phyloP scores from a whole-genome alignment of 2,113 vertebrate species.

The Nesogale talazaci region DNA sequence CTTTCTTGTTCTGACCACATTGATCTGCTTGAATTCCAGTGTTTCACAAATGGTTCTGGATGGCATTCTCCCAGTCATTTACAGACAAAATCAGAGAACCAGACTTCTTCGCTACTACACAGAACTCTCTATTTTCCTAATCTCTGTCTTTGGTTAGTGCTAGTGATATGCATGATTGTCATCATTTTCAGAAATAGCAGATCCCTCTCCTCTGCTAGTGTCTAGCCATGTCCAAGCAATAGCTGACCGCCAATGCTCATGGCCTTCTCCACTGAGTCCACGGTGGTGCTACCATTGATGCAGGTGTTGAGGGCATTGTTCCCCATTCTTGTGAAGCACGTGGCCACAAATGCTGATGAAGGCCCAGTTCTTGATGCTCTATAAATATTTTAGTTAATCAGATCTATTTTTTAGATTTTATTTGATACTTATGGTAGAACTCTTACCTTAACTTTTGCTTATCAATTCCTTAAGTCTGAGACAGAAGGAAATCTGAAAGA shows the following conservation, averaged over 20 bases:
- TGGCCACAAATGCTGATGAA: background rate
- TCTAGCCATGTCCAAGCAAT: background rate
- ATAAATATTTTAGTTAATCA: background rate
- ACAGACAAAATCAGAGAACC: background rate
- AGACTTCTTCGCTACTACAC: background rate
- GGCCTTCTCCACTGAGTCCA: background rate
- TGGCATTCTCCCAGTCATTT: background rate
- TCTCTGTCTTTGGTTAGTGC: background rate
- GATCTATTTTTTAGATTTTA: conserved; percentile 11
- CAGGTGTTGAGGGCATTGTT: background rate
- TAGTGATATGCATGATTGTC: background rate
- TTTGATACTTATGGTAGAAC: conserved; percentile 17
- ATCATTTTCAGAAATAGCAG: background rate
- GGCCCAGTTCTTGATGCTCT: background rate
- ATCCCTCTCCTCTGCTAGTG: background rate
- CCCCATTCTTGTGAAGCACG: background rate
- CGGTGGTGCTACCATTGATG: background rate
- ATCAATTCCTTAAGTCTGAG: background rate
- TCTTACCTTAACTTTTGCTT: background rate
- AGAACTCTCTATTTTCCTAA: background rate
- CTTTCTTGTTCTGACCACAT: background rate
- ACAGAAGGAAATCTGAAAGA: background rate
- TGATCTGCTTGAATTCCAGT: background rate
- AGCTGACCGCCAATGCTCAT: background rate
- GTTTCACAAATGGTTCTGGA: background rate